Evolutionary conservation across 2,888 invertebrate genomes (phyloP).

Genomic region (Mythimna pallens): DNA sequence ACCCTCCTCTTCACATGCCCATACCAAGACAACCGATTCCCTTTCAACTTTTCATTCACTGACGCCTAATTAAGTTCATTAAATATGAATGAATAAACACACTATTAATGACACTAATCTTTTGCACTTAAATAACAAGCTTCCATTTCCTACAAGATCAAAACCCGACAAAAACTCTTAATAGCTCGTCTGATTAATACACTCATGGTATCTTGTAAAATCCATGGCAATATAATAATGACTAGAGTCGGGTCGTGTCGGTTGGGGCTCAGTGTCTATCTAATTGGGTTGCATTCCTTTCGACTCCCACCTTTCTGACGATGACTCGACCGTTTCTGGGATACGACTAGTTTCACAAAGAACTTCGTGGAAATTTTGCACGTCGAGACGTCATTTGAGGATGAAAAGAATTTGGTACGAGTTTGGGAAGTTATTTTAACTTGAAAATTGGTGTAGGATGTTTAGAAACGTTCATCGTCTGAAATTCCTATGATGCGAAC

Average conservation of each 20-base stretch:
- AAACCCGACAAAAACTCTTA: neutral
- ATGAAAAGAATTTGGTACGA: neutral
- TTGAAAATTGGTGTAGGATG: neutral
- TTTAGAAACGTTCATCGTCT: neutral
- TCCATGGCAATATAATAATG: constrained; percentile 65
- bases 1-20: no score
- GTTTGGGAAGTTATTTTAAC: constrained; percentile 15
- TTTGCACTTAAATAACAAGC: neutral
- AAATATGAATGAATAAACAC: no score
- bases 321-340: constrained; percentile 66
- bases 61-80: no score
- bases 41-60: no score
- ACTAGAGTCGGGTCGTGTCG: constrained; percentile 58
- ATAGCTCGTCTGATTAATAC: constrained; percentile 45
- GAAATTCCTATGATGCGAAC: neutral
- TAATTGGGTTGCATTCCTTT: constrained; percentile 86
- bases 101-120: no score
- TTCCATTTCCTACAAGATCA: neutral
- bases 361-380: constrained; percentile 46
- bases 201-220: constrained; percentile 30
- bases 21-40: no score
- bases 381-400: neutral
- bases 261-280: constrained; percentile 71
- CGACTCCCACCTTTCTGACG: constrained; percentile 54
- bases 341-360: constrained; percentile 19